These are phyloP conservation scores for Peribatodes rhomboidaria DNA, from an alignment of 2,888 invertebrate species.

Conservation along the genomic window DNA sequence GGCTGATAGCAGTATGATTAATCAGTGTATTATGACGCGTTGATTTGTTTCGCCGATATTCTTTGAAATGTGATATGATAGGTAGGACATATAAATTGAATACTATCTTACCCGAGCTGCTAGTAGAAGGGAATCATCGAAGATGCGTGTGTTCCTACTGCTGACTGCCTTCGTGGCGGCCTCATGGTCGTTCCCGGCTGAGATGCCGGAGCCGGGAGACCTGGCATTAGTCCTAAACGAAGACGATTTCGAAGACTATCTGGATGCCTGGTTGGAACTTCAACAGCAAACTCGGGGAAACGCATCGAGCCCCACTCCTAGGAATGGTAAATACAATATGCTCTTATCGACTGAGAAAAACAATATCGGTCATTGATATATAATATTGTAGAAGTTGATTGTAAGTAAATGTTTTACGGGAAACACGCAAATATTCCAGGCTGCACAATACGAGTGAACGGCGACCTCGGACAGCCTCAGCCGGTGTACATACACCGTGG, in stretches of 20 bases:
- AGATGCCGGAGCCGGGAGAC: slow-evolving; percentile 70
- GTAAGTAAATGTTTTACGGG: neutral
- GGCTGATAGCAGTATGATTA: slow-evolving; percentile 16
- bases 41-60: slow-evolving; percentile 9
- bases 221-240: slow-evolving; percentile 72
- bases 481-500: slow-evolving; percentile 84
- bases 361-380: neutral
- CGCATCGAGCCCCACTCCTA: slow-evolving; percentile 44
- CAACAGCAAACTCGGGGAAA: slow-evolving; percentile 65
- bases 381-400: neutral
- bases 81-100: slow-evolving; percentile 16
- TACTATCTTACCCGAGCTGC: neutral
- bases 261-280: slow-evolving; percentile 72
- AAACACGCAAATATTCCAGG: slow-evolving; percentile 51
- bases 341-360: neutral
- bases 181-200: slow-evolving; percentile 54
- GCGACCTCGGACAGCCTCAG: slow-evolving; percentile 86
- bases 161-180: slow-evolving; percentile 54
- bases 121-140: slow-evolving; percentile 12
- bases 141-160: slow-evolving; percentile 38
- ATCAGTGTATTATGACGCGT: slow-evolving; percentile 17
- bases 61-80: slow-evolving; percentile 11
- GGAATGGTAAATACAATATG: slow-evolving; percentile 60
- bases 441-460: slow-evolving; percentile 78
- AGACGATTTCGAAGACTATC: slow-evolving; percentile 80